phyloP scores from a whole-genome alignment of 2,797 vertebrate genomes.

The Helicolenus hilgendorfi region DNA sequence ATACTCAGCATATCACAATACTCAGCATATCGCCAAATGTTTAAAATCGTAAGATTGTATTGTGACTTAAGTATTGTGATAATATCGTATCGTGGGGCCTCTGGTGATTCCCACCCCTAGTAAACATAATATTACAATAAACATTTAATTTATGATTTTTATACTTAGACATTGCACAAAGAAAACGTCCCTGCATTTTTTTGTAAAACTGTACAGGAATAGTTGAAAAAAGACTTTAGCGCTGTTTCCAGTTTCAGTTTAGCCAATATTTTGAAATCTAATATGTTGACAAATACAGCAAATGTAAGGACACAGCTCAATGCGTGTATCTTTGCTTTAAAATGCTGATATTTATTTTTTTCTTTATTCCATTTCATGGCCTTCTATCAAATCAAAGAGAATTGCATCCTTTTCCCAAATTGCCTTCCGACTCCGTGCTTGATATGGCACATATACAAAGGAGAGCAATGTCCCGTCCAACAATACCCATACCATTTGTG shows the following conservation, averaged over 20 bases:
- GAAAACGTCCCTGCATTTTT: neutral
- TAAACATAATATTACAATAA: neutral
- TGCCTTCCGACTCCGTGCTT: conserved; percentile 77
- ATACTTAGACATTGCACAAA: neutral
- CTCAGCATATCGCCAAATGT: too few species aligned
- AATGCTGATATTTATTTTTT: conserved; percentile 68
- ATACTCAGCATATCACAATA: too few species aligned
- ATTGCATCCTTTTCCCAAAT: conserved; percentile 82
- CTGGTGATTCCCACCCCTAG: neutral
- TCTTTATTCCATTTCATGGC: conserved; percentile 63
- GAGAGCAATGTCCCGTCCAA: conserved; percentile 86
- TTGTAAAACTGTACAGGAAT: neutral
- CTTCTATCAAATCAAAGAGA: conserved; percentile 85
- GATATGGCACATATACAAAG: conserved; percentile 86
- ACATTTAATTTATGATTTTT: conserved; percentile 5
- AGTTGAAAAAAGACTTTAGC: neutral
- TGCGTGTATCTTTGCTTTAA: conserved; percentile 56
- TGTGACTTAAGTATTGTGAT: too few species aligned
- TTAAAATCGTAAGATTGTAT: too few species aligned
- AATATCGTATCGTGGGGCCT: too few species aligned
- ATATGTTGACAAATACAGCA: conserved; percentile 43
- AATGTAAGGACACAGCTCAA: conserved; percentile 55
- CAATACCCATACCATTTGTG: conserved; percentile 88
- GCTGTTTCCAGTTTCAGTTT: neutral
- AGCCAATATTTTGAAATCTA: conserved; percentile 7